Base-by-base conservation (phyloP, 2,797 vertebrate genomes). In the Sebastes variabilis region DNA sequence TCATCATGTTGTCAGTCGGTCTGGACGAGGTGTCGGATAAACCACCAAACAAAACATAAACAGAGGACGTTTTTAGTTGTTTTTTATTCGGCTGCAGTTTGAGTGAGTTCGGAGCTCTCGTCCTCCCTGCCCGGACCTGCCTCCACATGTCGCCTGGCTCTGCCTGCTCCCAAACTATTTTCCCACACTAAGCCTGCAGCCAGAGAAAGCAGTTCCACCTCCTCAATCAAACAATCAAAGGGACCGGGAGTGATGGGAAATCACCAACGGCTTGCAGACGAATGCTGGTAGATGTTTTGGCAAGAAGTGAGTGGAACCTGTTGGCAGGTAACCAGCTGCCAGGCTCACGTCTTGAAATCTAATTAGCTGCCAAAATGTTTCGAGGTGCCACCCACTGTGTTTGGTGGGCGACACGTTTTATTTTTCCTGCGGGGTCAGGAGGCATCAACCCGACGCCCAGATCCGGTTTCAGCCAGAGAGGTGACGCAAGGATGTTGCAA, bases 141-240 rank as follows among this genome's bases (percentile, higher is more conserved):
- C 95, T 89, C 4, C 14, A 88, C 96, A 95, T 94, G 96, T 90
- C 90, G 68, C 64, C 90, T 86, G 92, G 66, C 79, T 79, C 90
- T 88, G 93, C 7, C 61, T 52, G 86, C 91, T 94, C 92, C 89
- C 84, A 88, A 92, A 93, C 91, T 88, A 88, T 96, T 96, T 97
- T 96, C 96, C 96, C 96, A 97, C 97, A 96, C 94, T 94, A 93
- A 95, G 95, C 94, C 61, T 58, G 94, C 95, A 94, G 93, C 93
- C 94, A 94, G 94, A 46, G 61, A 96, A 96, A 95, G 93, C 91
- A 90, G 73, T 68, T 79, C 95, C 82, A 95, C 95, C 94, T 91
- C 91, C 64, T 89, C 92, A 81, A 84, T 91, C 55, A 81, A 64
- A 79, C 92, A 90, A 86, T 91, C 24, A 61, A 64, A 83, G 71